These are phyloP conservation scores for Isichthys henryi DNA, from an alignment of 2,113 vertebrate genomes.

Conservation along the genomic window DNA sequence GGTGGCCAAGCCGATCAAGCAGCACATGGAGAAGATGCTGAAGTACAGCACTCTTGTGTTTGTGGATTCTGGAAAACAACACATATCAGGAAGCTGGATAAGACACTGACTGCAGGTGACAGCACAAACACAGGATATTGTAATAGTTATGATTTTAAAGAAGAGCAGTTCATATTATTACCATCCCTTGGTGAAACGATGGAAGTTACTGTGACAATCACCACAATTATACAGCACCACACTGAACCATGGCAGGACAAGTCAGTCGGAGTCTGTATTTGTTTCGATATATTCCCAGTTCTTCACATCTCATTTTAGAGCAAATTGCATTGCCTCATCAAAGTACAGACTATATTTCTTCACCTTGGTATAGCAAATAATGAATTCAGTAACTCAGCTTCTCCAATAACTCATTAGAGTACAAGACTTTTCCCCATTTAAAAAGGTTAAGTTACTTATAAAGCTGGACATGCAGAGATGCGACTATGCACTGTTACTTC, in stretches of 20 bases:
- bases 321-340: neutral
- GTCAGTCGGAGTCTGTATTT: neutral
- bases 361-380: neutral
- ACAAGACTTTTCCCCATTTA: neutral
- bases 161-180: neutral
- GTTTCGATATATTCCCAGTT: neutral
- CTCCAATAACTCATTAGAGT: neutral
- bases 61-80: conserved; percentile 74
- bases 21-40: conserved; percentile 99
- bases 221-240: neutral
- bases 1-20: conserved; percentile 92
- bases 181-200: neutral
- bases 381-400: neutral
- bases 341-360: neutral
- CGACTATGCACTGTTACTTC: neutral
- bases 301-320: neutral
- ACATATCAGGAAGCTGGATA: neutral
- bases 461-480: neutral
- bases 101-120: neutral
- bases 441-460: neutral
- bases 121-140: neutral
- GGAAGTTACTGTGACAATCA: neutral
- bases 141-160: neutral
- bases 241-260: neutral
- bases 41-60: conserved; percentile 96